Evolutionary conservation across 2,113 vertebrate species (phyloP).

Genomic region (Paraplagusia blochii): DNA sequence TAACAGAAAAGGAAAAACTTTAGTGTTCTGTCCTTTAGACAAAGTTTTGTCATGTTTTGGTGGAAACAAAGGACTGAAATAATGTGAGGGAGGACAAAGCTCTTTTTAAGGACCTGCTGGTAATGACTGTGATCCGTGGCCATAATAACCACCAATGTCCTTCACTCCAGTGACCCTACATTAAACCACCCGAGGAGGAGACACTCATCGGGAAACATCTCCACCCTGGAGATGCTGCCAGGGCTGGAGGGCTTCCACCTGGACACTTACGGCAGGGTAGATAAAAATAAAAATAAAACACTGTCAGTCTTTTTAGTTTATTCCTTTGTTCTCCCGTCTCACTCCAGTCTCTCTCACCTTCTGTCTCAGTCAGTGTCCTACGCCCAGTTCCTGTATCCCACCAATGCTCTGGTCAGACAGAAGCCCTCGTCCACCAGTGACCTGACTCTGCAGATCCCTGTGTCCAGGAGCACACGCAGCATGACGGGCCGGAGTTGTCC

Average conservation of each 20-base stretch:
- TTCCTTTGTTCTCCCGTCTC: not conserved
- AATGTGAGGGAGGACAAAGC: not conserved
- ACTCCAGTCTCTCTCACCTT: not conserved
- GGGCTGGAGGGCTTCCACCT: conserved; percentile 92
- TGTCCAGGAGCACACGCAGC: conserved; percentile 71
- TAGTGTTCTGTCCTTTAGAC: too few relatives aligned
- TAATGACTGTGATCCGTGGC: not conserved
- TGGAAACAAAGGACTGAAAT: not conserved
- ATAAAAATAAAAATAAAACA: not conserved
- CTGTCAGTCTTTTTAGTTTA: not conserved
- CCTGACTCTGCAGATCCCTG: conserved; percentile 66
- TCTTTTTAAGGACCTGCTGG: too few relatives aligned
- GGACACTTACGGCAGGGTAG: conserved; percentile 88
- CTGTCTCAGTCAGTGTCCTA: conserved; percentile 87
- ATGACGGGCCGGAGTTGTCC: conserved; percentile 72
- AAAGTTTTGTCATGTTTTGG: too few relatives aligned
- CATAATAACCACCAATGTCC: not conserved
- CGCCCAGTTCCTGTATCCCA: conserved; percentile 92
- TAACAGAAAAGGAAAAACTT: too few relatives aligned
- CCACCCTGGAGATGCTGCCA: conserved; percentile 89
- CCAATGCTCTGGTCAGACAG: conserved; percentile 86
- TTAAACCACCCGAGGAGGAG: conserved; percentile 87
- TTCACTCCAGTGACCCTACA: conserved; percentile 79
- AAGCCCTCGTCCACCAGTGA: conserved; percentile 75
- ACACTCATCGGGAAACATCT: conserved; percentile 89